These are phyloP conservation scores for Pseudopipra pipra DNA, from an alignment of 2,113 vertebrate genomes.

Conservation along the genomic window DNA sequence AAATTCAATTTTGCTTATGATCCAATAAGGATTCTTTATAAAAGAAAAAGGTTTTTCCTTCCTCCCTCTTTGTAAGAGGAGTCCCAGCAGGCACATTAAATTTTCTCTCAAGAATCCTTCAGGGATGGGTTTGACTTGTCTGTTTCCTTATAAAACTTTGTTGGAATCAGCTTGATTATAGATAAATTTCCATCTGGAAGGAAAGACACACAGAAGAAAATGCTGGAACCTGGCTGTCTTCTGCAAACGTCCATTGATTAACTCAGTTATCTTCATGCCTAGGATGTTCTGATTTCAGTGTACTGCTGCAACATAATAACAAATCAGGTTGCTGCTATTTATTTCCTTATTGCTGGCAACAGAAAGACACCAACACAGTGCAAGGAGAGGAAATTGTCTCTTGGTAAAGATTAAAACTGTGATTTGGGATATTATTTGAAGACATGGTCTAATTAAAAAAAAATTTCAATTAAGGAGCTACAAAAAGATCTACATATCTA, in stretches of 20 bases:
- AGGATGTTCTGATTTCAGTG: background rate
- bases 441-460: slow-evolving; percentile 32
- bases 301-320: background rate
- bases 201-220: background rate
- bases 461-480: background rate
- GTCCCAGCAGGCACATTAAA: background rate
- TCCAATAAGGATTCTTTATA: background rate
- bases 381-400: slow-evolving; percentile 46
- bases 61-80: background rate
- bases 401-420: slow-evolving; percentile 41
- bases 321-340: background rate
- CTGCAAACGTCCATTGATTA: background rate
- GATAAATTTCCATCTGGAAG: background rate
- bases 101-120: background rate
- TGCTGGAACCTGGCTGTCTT: background rate
- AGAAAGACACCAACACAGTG: background rate
- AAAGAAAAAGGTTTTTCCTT: background rate
- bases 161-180: background rate
- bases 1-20: background rate
- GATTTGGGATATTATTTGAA: background rate
- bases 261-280: background rate
- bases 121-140: background rate
- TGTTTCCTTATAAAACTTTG: background rate
- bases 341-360: background rate
- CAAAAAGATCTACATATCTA: background rate